Evolutionary conservation across 2,113 vertebrate species (phyloP).

Genomic region (Python bivittatus): DNA sequence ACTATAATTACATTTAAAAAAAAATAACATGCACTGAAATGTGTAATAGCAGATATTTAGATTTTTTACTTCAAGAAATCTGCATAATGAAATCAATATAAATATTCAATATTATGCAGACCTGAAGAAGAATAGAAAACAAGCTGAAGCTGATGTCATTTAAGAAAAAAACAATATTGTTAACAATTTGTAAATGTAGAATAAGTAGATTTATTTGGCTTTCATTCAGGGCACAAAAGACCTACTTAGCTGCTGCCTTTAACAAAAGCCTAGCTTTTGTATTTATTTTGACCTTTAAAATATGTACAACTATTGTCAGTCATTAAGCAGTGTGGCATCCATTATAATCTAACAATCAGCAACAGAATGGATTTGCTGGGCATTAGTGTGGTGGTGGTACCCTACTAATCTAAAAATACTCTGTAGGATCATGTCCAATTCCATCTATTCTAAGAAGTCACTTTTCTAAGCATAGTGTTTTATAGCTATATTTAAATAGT

Average conservation of each 20-base stretch:
- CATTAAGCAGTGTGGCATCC: background rate
- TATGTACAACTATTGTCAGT: conserved; percentile 27
- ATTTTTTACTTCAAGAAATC: conserved; percentile 3
- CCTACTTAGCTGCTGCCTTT: conserved; percentile 34
- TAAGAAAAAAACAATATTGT: background rate
- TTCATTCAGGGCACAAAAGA: conserved; percentile 34
- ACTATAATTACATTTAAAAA: background rate
- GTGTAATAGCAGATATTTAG: background rate
- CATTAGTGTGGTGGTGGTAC: conserved; percentile 15
- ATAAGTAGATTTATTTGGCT: conserved; percentile 42
- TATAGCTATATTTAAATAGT: conserved; percentile 11
- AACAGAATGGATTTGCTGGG: background rate
- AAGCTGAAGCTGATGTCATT: accelerated
- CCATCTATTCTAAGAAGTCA: conserved; percentile 29
- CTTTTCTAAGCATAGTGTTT: background rate
- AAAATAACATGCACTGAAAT: background rate
- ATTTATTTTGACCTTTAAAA: conserved; percentile 33
- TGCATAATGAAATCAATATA: accelerated
- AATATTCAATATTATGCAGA: background rate
- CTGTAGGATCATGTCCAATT: conserved; percentile 6
- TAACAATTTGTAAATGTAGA: background rate
- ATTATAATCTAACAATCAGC: background rate
- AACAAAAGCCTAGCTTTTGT: conserved; percentile 35
- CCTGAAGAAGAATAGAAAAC: background rate
- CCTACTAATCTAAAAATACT: background rate